These are phyloP conservation scores for Caenorhabditis sp. DNA, from an alignment of 2,888 invertebrate genomes.

Conservation along the genomic window DNA sequence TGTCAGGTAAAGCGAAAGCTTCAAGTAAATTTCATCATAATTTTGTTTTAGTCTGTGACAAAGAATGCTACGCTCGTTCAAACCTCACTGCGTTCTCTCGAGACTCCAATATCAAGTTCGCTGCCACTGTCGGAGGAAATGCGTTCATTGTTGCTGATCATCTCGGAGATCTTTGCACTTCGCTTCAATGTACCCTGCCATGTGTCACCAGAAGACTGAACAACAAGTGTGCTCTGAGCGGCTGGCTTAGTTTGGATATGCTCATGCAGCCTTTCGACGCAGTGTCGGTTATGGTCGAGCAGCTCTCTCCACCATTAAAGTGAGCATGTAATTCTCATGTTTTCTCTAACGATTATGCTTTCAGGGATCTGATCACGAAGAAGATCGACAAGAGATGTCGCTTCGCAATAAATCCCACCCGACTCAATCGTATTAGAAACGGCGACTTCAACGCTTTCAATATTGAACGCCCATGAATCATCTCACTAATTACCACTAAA, in stretches of 20 bases:
- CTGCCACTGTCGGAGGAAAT: slow-evolving; percentile 70
- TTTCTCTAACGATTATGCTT: neutral
- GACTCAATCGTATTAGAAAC: slow-evolving; percentile 67
- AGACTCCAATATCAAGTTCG: slow-evolving; percentile 61
- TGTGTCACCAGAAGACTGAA: slow-evolving; percentile 67
- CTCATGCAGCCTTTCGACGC: slow-evolving; percentile 71
- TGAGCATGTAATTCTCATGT: neutral
- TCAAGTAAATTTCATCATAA: neutral
- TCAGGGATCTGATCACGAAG: slow-evolving; percentile 56
- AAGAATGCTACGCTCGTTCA: slow-evolving; percentile 59
- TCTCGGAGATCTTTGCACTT: slow-evolving; percentile 64
- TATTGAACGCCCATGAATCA: neutral
- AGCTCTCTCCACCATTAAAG: slow-evolving; percentile 54
- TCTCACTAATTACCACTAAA: neutral
- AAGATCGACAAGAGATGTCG: slow-evolving; percentile 69
- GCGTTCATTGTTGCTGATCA: slow-evolving; percentile 67
- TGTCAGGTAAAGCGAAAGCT: slow-evolving; percentile 38
- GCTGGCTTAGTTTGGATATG: slow-evolving; percentile 71
- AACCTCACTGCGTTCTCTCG: slow-evolving; percentile 65
- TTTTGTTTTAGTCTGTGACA: slow-evolving; percentile 61
- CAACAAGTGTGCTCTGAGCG: slow-evolving; percentile 62
- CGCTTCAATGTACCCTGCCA: slow-evolving; percentile 68
- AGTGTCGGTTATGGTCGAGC: slow-evolving; percentile 59
- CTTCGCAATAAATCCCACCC: slow-evolving; percentile 59
- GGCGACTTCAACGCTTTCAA: slow-evolving; percentile 67